Conservation (phyloP, 2,888 invertebrate genomes). For the Baronia brevicornis region DNA sequence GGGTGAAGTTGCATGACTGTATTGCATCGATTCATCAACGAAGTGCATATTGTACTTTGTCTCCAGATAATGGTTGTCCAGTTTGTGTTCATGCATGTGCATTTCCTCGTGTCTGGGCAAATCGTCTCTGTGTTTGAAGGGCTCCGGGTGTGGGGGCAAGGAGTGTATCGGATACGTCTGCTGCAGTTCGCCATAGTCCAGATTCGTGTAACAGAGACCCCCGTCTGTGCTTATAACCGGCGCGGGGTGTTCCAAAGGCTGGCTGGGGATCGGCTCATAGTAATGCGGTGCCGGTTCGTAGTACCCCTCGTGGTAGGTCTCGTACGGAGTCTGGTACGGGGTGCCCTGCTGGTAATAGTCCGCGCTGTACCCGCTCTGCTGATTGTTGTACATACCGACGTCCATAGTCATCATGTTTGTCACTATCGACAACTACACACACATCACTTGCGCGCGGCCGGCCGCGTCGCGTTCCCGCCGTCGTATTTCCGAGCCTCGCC, state of each 20-base stretch:
- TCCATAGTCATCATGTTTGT: conserved; percentile 86
- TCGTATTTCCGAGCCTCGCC: conserved; percentile 47
- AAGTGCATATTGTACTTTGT: conserved; percentile 73
- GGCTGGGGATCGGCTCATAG: conserved; percentile 65
- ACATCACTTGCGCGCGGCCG: conserved; percentile 49
- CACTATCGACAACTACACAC: conserved; percentile 56
- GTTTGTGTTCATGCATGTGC: conserved; percentile 58
- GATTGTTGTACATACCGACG: conserved; percentile 85
- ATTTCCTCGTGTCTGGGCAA: conserved; percentile 71
- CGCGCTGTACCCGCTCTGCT: conserved; percentile 73
- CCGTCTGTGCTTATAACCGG: conserved; percentile 89
- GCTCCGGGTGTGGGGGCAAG: conserved; percentile 71
- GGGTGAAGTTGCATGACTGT: conserved; percentile 57
- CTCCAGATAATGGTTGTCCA: conserved; percentile 68
- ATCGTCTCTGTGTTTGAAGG: conserved; percentile 71
- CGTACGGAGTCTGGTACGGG: conserved; percentile 57
- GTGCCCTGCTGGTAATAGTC: conserved; percentile 73
- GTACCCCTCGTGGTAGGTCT: conserved; percentile 64
- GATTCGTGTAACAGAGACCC: conserved; percentile 91
- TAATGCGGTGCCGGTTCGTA: conserved; percentile 68
- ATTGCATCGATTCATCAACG: conserved; percentile 62
- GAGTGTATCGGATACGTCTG: conserved; percentile 71
- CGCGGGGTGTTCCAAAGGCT: conserved; percentile 59
- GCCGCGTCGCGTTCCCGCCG: conserved; percentile 24
- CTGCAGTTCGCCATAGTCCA: conserved; percentile 81